These are phyloP conservation scores for Drosophila setosimentum DNA, from an alignment of 2,888 invertebrate genomes.

Conservation along the genomic window DNA sequence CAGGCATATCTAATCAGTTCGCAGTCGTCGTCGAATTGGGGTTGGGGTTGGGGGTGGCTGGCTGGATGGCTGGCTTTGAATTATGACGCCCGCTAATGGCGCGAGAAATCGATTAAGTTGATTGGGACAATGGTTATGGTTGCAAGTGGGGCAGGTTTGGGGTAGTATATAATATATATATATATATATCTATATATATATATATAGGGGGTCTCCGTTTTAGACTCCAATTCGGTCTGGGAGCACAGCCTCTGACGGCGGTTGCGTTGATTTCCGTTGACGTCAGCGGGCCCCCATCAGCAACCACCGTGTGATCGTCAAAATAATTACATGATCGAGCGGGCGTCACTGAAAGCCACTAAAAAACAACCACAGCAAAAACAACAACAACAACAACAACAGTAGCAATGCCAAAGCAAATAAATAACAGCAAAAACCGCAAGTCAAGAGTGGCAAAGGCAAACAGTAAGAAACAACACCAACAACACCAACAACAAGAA, in stretches of 20 bases:
- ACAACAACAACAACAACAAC: not conserved
- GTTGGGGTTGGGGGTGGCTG: slow-evolving; percentile 39
- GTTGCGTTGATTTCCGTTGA: slow-evolving; percentile 70
- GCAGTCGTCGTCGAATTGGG: slow-evolving; percentile 20
- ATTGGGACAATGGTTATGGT: not conserved
- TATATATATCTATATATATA: no score
- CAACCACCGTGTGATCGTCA: slow-evolving; percentile 68
- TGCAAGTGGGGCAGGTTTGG: not conserved
- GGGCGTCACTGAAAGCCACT: slow-evolving; percentile 46
- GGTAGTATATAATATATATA: not conserved
- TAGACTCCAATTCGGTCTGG: not conserved
- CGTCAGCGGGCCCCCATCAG: slow-evolving; percentile 67
- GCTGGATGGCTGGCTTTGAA: slow-evolving; percentile 21
- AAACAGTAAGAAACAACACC: slow-evolving; percentile 35
- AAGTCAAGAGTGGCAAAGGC: slow-evolving; percentile 55
- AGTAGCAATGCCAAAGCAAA: slow-evolving; percentile 19
- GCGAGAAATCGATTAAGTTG: slow-evolving; percentile 70
- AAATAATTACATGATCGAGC: slow-evolving; percentile 73
- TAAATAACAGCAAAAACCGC: slow-evolving; percentile 45
- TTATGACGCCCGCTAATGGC: slow-evolving; percentile 72
- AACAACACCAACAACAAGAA: slow-evolving; percentile 10
- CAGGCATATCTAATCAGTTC: slow-evolving; percentile 55
- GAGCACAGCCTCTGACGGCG: slow-evolving; percentile 26
- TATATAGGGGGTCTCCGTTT: not conserved
- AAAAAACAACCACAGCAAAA: slow-evolving; percentile 29